Evolutionary conservation across 2,797 vertebrate species (phyloP).

Genomic region (Anas flavirostris): DNA sequence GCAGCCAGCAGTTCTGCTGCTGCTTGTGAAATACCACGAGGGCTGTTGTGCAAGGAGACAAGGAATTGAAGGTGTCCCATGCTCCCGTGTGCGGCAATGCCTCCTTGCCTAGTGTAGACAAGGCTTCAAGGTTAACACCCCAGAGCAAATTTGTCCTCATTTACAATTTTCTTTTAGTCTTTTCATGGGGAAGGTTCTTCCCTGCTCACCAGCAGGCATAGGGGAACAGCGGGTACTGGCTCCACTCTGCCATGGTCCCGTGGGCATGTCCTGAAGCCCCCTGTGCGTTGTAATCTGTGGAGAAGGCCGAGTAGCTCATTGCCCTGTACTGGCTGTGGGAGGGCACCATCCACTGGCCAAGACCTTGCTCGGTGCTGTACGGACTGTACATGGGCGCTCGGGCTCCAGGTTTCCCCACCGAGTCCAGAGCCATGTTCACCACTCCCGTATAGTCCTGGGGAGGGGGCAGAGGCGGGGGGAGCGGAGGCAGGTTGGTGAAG

Average conservation of each 20-base stretch:
- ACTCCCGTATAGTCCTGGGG: conserved; percentile 85
- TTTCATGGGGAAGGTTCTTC: neutral
- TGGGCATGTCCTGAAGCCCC: conserved; percentile 81
- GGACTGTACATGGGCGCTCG: conserved; percentile 84
- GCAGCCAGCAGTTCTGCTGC: neutral
- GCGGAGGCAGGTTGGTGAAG: conserved; percentile 27
- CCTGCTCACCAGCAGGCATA: conserved; percentile 89
- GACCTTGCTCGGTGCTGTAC: conserved; percentile 83
- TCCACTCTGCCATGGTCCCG: conserved; percentile 88
- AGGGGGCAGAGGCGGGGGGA: conserved; percentile 42
- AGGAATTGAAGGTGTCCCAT: neutral
- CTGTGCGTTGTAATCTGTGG: conserved; percentile 84
- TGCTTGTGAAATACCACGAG: neutral
- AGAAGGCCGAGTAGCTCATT: conserved; percentile 76
- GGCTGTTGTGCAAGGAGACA: conserved; percentile 7
- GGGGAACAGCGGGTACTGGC: conserved; percentile 91
- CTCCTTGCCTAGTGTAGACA: neutral
- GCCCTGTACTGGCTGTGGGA: conserved; percentile 82
- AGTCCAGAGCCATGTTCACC: conserved; percentile 81
- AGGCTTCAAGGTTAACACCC: neutral
- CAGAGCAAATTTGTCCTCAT: conserved; percentile 12
- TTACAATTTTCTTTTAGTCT: conserved; percentile 42
- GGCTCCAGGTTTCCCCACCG: conserved; percentile 78
- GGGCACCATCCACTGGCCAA: conserved; percentile 86
- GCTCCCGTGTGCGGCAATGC: neutral